These are phyloP conservation scores for Lates calcarifer DNA, from an alignment of 2,113 vertebrate species.

Conservation along the genomic window DNA sequence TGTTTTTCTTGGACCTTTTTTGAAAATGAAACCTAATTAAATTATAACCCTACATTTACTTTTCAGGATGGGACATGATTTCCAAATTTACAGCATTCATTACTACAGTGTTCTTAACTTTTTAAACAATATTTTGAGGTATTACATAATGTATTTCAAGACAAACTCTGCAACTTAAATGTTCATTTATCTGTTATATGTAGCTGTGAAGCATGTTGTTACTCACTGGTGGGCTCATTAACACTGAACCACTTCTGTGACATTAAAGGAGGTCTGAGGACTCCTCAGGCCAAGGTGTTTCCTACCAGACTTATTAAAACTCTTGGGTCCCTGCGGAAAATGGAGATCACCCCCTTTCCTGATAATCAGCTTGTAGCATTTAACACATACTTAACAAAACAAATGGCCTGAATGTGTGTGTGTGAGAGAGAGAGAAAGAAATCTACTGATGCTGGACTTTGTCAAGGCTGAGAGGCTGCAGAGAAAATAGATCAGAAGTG, in stretches of 20 bases:
- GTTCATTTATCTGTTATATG: neutral
- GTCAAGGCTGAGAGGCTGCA: constrained; percentile 71
- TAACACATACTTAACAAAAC: constrained; percentile 89
- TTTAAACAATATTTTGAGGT: neutral
- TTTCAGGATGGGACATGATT: neutral
- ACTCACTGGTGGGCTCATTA: neutral
- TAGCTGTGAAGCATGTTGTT: neutral
- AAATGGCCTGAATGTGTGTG: constrained; percentile 83
- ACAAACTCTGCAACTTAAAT: neutral
- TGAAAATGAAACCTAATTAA: neutral
- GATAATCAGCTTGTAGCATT: constrained; percentile 89
- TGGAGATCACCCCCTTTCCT: constrained; percentile 68
- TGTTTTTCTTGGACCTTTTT: neutral
- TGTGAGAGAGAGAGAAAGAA: constrained; percentile 34
- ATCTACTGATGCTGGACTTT: constrained; percentile 69
- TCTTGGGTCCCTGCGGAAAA: constrained; percentile 61
- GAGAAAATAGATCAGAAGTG: constrained; percentile 80
- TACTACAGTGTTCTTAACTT: neutral
- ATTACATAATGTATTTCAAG: neutral
- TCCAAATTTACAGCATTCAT: neutral
- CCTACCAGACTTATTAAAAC: constrained; percentile 32
- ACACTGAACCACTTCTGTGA: constrained; percentile 50
- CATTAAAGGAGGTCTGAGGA: constrained; percentile 73
- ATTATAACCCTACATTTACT: neutral
- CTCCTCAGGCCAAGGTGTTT: constrained; percentile 51